A percentile compares a stretch with the other conserved stretches of the same genome.
These are phyloP conservation scores for Chiloscyllium plagiosum DNA, from an alignment of 2,113 vertebrate species.

Conservation along the genomic window DNA sequence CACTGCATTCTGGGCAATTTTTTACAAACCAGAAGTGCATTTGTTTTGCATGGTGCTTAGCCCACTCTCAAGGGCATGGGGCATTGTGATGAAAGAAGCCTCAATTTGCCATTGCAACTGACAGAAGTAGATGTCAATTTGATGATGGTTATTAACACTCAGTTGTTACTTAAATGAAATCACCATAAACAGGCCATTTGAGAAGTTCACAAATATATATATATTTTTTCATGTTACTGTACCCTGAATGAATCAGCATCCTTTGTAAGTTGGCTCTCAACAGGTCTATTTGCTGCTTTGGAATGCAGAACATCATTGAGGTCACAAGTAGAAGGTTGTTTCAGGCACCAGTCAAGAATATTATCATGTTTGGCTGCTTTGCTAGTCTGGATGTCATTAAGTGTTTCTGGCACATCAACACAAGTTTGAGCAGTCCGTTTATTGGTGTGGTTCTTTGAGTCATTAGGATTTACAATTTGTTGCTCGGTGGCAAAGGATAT, in stretches of 20 bases:
- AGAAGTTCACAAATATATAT: neutral
- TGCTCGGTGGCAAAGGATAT: slow-evolving; percentile 61
- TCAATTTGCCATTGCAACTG: neutral
- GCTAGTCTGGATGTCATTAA: neutral
- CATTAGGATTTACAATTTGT: slow-evolving; percentile 47
- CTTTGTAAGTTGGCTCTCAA: neutral
- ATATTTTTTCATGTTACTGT: neutral
- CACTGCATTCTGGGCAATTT: neutral
- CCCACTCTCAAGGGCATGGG: neutral
- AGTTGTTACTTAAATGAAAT: neutral
- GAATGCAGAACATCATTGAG: slow-evolving; percentile 49
- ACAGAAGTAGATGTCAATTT: neutral
- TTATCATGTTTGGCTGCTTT: slow-evolving; percentile 44
- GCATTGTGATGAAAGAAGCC: neutral
- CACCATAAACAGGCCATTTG: neutral
- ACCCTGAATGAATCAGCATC: slow-evolving; percentile 1
- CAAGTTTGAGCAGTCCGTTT: neutral
- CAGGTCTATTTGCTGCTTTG: slow-evolving; percentile 50
- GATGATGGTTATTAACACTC: neutral
- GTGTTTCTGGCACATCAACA: neutral
- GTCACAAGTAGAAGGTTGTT: slow-evolving; percentile 53
- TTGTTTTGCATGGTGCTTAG: neutral
- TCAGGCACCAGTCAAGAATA: slow-evolving; percentile 49
- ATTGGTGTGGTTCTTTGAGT: neutral
- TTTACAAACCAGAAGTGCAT: neutral